phyloP scores from a whole-genome alignment of 2,797 vertebrate species.

The Acropternis orthonyx region DNA sequence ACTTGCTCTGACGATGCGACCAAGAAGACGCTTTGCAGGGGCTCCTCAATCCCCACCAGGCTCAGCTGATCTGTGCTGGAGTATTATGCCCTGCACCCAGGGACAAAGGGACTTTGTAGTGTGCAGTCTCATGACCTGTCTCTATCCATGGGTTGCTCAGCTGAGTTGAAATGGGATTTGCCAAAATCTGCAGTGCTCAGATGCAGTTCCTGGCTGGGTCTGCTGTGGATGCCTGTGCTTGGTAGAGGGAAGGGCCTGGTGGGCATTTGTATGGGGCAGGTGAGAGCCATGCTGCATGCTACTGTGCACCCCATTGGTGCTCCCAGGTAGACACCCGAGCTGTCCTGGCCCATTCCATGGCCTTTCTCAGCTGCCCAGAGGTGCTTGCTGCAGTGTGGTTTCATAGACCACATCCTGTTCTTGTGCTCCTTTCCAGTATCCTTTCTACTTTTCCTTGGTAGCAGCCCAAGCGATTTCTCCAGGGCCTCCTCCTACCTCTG shows the following conservation, averaged over 20 bases:
- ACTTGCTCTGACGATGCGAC: background rate
- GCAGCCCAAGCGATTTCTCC: background rate
- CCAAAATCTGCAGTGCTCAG: background rate
- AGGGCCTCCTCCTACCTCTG: background rate
- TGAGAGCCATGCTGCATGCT: rapidly evolving
- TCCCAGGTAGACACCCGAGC: rapidly evolving
- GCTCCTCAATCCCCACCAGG: background rate
- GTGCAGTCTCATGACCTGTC: background rate
- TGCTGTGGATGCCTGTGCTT: background rate
- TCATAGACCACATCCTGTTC: background rate
- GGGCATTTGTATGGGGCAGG: rapidly evolving
- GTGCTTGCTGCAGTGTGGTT: background rate
- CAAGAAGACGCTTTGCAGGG: background rate
- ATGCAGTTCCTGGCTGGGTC: background rate
- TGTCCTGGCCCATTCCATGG: background rate
- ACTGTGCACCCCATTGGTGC: rapidly evolving
- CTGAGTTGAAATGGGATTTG: background rate
- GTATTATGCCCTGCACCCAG: background rate
- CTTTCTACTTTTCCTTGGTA: background rate
- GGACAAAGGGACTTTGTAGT: background rate
- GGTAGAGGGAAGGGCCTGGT: background rate
- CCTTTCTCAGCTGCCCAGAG: background rate
- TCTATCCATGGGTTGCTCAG: background rate
- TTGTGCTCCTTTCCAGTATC: background rate
- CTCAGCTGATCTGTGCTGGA: background rate